Percentiles rank a stretch among this genome's conserved stretches.
phyloP scores from a whole-genome alignment of 2,797 vertebrate genomes.

The Mus spretus region DNA sequence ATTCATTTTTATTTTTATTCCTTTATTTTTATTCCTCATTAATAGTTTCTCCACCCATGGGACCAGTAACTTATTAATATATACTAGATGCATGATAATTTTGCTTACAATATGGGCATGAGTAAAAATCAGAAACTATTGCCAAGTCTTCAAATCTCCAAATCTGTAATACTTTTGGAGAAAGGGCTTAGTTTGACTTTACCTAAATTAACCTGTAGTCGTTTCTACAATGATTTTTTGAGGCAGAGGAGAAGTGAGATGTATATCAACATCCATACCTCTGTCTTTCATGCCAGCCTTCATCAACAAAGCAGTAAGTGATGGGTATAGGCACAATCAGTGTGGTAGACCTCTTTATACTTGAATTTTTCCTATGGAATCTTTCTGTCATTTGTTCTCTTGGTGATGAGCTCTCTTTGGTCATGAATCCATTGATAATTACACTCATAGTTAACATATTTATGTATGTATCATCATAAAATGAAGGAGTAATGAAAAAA shows the following conservation, averaged over 20 bases:
- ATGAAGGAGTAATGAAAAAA: not conserved
- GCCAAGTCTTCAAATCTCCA: not conserved
- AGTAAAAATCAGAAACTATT: not conserved
- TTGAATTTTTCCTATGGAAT: not conserved
- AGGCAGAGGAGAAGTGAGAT: not conserved
- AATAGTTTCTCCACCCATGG: not conserved
- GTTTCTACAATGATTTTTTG: not conserved
- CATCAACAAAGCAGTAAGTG: not conserved
- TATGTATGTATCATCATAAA: not conserved
- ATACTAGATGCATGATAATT: not conserved
- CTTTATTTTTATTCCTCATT: not conserved
- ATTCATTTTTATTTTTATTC: not conserved
- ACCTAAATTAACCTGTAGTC: not conserved
- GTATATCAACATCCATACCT: not conserved
- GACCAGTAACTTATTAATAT: not conserved
- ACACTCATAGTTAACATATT: slow-evolving; percentile 8
- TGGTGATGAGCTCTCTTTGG: not conserved
- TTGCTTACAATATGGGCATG: not conserved
- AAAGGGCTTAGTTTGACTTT: not conserved
- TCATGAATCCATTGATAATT: slow-evolving; percentile 26
- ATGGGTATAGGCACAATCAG: not conserved
- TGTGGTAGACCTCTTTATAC: not conserved
- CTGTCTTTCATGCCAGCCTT: not conserved
- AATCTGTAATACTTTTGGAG: not conserved
- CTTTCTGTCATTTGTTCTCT: not conserved